A percentile compares a stretch with the other conserved stretches of the same genome.
Conservation (phyloP, 2,888 invertebrate genomes). For the Netelia melanura region DNA sequence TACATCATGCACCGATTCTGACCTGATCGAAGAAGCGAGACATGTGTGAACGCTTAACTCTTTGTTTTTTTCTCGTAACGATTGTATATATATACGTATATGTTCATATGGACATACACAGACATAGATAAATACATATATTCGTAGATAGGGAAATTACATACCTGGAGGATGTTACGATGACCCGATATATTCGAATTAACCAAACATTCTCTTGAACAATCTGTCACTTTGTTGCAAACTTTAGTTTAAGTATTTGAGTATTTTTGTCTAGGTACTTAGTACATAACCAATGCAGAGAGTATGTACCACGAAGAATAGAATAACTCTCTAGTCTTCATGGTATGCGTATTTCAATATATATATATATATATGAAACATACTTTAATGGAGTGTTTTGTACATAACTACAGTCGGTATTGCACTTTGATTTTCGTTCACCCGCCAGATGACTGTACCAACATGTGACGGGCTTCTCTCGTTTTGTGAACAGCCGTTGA, state of each 20-base stretch:
- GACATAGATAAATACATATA: conserved; percentile 15
- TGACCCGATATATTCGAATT: neutral
- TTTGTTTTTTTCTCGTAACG: neutral
- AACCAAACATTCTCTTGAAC: conserved; percentile 3
- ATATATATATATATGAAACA: neutral
- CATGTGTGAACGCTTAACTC: neutral
- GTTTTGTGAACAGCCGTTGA: neutral
- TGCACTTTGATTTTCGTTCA: neutral
- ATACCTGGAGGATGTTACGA: conserved; percentile 18
- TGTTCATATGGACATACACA: conserved; percentile 17
- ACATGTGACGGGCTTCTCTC: neutral
- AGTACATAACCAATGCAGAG: conserved; percentile 27
- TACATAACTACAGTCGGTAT: neutral
- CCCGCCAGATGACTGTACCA: neutral
- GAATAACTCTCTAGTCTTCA: too few relatives aligned
- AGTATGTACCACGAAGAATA: neutral
- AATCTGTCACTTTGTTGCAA: conserved; percentile 19
- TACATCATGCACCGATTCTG: conserved; percentile 1
- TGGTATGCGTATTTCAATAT: neutral
- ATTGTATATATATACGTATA: conserved; percentile 11
- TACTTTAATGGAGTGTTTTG: neutral
- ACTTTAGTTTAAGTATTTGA: conserved; percentile 28
- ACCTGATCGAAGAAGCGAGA: conserved; percentile 10
- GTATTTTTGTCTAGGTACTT: conserved; percentile 33
- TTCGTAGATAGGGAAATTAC: neutral